phyloP scores from a whole-genome alignment of 1,140 invertebrate species.

The Drosophila tsacasi region DNA sequence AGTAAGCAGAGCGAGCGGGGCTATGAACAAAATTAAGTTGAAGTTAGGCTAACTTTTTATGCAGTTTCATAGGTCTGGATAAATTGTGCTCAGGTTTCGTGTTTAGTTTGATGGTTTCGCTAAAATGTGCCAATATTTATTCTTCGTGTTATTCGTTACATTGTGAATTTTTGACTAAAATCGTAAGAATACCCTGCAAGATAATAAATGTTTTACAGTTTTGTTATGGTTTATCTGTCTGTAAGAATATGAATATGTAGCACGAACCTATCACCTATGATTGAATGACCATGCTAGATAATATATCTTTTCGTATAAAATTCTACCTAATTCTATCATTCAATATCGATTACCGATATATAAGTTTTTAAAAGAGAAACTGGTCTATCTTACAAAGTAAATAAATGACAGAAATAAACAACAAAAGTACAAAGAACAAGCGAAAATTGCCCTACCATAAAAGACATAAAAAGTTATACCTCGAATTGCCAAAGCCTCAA shows the following conservation, averaged over 20 bases:
- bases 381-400: neutral
- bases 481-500: conserved; percentile 40
- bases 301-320: too few species aligned
- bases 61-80: conserved; percentile 9
- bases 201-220: neutral
- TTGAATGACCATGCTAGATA: too few species aligned
- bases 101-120: neutral
- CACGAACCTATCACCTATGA: too few species aligned
- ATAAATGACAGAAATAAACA: conserved; percentile 7
- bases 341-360: neutral
- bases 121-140: neutral
- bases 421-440: conserved; percentile 3
- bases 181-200: neutral
- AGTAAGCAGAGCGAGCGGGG: conserved; percentile 32
- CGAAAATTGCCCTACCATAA: conserved; percentile 39
- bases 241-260: too few species aligned
- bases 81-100: neutral
- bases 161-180: neutral
- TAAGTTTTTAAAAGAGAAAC: neutral
- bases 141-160: neutral
- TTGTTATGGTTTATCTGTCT: too few species aligned
- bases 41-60: conserved; percentile 38
- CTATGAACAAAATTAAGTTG: conserved; percentile 24
- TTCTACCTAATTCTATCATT: neutral
- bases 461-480: conserved; percentile 46